Conservation (phyloP, 1,140 invertebrate genomes). For the Notospermus geniculatus region DNA sequence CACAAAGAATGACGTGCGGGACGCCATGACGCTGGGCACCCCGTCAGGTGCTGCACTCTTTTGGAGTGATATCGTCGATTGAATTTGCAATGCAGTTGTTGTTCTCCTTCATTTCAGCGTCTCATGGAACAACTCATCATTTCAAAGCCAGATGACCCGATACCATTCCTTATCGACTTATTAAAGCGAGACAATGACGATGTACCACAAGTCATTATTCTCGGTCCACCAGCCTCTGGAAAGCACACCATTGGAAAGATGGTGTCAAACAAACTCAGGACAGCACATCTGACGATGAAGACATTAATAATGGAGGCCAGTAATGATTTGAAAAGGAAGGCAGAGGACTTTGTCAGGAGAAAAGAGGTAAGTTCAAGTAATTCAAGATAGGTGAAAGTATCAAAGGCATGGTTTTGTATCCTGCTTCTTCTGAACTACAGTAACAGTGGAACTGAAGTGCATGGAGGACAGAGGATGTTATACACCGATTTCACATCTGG, state of each 20-base stretch:
- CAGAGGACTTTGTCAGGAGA: slow-evolving; percentile 31
- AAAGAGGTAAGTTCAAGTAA: slow-evolving; percentile 28
- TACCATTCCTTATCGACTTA: slow-evolving; percentile 48
- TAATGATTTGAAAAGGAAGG: slow-evolving; percentile 34
- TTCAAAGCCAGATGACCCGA: slow-evolving; percentile 48
- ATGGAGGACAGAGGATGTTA: too few relatives aligned
- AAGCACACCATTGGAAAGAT: slow-evolving; percentile 52
- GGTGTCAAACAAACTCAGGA: slow-evolving; percentile 42
- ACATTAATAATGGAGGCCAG: slow-evolving; percentile 47
- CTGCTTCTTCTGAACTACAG: too few relatives aligned
- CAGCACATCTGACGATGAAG: slow-evolving; percentile 43
- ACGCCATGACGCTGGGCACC: too few relatives aligned
- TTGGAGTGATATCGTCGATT: too few relatives aligned
- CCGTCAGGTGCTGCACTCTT: too few relatives aligned
- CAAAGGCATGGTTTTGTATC: too few relatives aligned
- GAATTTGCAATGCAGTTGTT: too few relatives aligned
- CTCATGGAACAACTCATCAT: slow-evolving; percentile 51
- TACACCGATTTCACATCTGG: too few relatives aligned
- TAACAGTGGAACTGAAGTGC: too few relatives aligned
- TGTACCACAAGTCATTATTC: slow-evolving; percentile 50
- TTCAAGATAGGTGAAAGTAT: too few relatives aligned
- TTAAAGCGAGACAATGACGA: slow-evolving; percentile 53
- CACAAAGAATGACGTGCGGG: too few relatives aligned
- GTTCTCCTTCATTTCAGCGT: too few relatives aligned
- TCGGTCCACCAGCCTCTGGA: slow-evolving; percentile 55